Percentiles rank a stretch among this genome's conserved stretches.
Evolutionary conservation across 2,888 invertebrate genomes (phyloP).

Genomic region (Lochmaea capreae): DNA sequence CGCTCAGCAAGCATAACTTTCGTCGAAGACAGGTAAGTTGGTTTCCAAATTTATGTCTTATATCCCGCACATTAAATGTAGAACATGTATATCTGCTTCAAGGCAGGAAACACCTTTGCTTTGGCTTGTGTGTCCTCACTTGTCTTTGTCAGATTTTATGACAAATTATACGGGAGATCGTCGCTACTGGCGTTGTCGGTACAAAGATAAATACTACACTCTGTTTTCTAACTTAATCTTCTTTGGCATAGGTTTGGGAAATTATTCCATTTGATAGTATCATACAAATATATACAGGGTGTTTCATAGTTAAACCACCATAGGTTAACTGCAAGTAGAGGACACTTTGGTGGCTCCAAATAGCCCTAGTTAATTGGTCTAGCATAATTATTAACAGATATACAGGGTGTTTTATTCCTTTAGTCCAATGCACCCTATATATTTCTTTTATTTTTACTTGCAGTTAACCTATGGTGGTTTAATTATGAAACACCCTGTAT

Average conservation of each 20-base stretch:
- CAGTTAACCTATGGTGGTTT: too few relatives aligned
- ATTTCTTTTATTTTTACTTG: too few relatives aligned
- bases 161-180: neutral
- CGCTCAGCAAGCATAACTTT: constrained; percentile 31
- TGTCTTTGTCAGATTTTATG: neutral
- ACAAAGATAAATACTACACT: neutral
- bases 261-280: neutral
- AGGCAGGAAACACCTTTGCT: constrained; percentile 13
- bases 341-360: too few relatives aligned
- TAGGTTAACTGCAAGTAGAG: too few relatives aligned
- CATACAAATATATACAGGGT: too few relatives aligned
- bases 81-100: constrained; percentile 31
- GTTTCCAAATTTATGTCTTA: constrained; percentile 40
- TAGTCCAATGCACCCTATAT: too few relatives aligned
- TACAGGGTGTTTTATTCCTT: too few relatives aligned
- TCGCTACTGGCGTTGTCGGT: neutral
- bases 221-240: neutral
- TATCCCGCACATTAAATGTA: constrained; percentile 33
- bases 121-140: neutral
- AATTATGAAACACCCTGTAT: too few relatives aligned
- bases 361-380: too few relatives aligned
- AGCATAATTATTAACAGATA: too few relatives aligned
- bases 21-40: constrained; percentile 37
- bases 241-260: neutral
- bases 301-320: too few relatives aligned